Conservation (phyloP, 1,140 invertebrate species). For the Hormaphis cornu region DNA sequence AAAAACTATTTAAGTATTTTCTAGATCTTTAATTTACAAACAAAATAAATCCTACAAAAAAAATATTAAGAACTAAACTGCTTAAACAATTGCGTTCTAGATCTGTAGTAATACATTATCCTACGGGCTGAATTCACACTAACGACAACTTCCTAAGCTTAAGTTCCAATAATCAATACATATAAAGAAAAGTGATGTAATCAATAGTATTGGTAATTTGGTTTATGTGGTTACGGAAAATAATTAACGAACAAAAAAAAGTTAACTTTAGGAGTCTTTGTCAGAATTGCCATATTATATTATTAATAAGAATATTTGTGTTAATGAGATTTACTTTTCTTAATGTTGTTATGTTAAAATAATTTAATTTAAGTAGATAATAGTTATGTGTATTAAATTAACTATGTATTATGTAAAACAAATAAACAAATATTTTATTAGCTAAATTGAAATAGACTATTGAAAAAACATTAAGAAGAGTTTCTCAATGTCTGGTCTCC, state of each 20-base stretch:
- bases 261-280: conserved; percentile 23
- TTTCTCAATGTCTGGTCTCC: not conserved
- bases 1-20: too few relatives aligned
- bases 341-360: not conserved
- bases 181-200: conserved; percentile 27
- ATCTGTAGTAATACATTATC: conserved; percentile 27
- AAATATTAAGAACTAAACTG: conserved; percentile 26
- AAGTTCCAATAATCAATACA: conserved; percentile 26
- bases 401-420: not conserved
- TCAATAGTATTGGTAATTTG: conserved; percentile 26
- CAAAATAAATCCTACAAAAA: conserved; percentile 31
- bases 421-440: not conserved
- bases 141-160: conserved; percentile 3
- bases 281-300: conserved; percentile 27
- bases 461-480: not conserved
- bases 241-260: conserved; percentile 21
- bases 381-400: too few relatives aligned
- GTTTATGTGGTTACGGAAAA: conserved; percentile 30
- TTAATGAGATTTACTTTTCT: not conserved
- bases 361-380: not conserved
- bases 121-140: conserved; percentile 21
- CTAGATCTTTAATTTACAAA: too few relatives aligned
- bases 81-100: conserved; percentile 1
- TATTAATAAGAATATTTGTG: too few relatives aligned
- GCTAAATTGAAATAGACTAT: not conserved